A percentile compares a stretch with the other conserved stretches of the same genome.
These are phyloP conservation scores for Xylocopa sonorina DNA, from an alignment of 1,140 invertebrate genomes.

Conservation along the genomic window DNA sequence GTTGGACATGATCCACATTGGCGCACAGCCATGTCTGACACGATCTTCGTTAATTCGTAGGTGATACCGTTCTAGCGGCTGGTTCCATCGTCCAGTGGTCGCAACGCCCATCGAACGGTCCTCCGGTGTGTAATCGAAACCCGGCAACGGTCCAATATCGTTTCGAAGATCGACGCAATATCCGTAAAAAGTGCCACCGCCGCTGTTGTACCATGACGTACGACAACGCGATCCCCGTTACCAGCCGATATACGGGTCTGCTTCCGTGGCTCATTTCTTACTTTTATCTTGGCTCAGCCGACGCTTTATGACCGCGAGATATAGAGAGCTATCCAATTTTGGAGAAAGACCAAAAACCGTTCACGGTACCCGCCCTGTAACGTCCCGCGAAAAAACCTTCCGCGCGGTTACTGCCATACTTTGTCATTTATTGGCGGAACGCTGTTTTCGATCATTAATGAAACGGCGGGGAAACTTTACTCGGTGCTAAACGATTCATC, in stretches of 20 bases:
- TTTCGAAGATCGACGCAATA: slow-evolving; percentile 96
- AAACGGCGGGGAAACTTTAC: not conserved
- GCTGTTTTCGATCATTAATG: not conserved
- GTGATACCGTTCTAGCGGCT: slow-evolving; percentile 96
- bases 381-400: not conserved
- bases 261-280: slow-evolving; percentile 33
- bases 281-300: slow-evolving; percentile 19
- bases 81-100: slow-evolving; percentile 91
- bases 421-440: not conserved
- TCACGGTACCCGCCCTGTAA: not conserved
- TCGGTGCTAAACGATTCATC: not conserved
- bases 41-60: slow-evolving; percentile 92
- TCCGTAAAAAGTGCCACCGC: slow-evolving; percentile 88
- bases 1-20: slow-evolving; percentile 94
- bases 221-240: slow-evolving; percentile 90
- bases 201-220: slow-evolving; percentile 88
- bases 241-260: slow-evolving; percentile 91
- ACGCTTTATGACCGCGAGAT: not conserved
- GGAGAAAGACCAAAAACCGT: too few species aligned
- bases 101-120: slow-evolving; percentile 90
- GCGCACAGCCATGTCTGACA: slow-evolving; percentile 93
- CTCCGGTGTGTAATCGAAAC: slow-evolving; percentile 94
- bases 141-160: slow-evolving; percentile 88
- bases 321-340: slow-evolving; percentile 2
- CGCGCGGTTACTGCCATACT: not conserved